phyloP scores from a whole-genome alignment of 2,888 invertebrate species.

The Acronicta alni region DNA sequence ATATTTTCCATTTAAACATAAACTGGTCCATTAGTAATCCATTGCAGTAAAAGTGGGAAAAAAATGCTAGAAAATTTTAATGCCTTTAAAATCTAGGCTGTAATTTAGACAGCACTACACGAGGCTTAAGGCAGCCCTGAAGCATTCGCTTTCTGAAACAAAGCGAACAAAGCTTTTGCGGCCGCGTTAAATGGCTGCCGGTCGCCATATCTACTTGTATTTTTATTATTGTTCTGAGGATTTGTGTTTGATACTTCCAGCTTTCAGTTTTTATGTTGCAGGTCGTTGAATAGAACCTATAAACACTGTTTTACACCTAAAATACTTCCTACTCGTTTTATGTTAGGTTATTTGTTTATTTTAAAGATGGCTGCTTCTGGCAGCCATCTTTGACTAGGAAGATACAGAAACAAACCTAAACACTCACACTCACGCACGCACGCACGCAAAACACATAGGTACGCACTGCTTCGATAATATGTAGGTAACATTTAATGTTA shows the following conservation, averaged over 20 bases:
- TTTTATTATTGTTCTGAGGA: slow-evolving; percentile 29
- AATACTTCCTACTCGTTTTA: too few relatives aligned
- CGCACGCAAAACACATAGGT: too few relatives aligned
- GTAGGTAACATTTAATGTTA: too few relatives aligned
- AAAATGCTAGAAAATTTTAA: neutral
- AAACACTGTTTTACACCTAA: too few relatives aligned
- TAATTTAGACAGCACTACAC: slow-evolving; percentile 18
- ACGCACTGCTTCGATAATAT: too few relatives aligned
- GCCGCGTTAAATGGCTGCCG: slow-evolving; percentile 42
- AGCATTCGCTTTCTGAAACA: slow-evolving; percentile 43
- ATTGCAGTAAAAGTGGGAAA: neutral
- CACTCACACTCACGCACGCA: too few relatives aligned
- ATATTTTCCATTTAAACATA: neutral
- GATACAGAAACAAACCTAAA: too few relatives aligned
- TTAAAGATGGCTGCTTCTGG: too few relatives aligned
- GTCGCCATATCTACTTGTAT: slow-evolving; percentile 15
- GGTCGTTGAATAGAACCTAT: too few relatives aligned
- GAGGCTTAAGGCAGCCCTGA: slow-evolving; percentile 35
- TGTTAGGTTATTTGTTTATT: too few relatives aligned
- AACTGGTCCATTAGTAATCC: neutral
- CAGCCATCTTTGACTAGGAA: too few relatives aligned
- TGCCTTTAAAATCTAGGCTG: slow-evolving; percentile 4
- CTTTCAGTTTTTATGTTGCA: too few relatives aligned
- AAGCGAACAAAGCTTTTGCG: slow-evolving; percentile 44
- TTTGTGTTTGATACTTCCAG: neutral